Conservation (phyloP, 1,140 invertebrate species). For the Drosophila watanabei region DNA sequence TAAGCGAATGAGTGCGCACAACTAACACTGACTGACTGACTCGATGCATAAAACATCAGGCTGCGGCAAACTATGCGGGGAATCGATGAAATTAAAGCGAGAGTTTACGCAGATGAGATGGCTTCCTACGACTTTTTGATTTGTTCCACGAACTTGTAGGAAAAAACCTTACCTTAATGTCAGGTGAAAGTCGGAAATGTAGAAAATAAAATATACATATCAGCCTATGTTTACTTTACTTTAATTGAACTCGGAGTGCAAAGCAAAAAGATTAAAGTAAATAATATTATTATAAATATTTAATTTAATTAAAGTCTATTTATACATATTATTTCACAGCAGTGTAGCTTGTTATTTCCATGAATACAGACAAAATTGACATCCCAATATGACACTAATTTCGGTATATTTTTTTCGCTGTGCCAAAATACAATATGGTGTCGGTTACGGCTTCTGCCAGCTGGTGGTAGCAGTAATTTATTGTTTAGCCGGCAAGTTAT, state of each 20-base stretch:
- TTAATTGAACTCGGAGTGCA: too few relatives aligned
- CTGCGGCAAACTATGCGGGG: constrained; percentile 25
- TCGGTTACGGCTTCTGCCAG: constrained; percentile 25
- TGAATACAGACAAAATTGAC: not conserved
- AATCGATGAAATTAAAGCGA: constrained; percentile 67
- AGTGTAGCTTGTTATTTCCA: not conserved
- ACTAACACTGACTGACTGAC: constrained; percentile 42
- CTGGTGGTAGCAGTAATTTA: constrained; percentile 62
- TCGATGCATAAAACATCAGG: constrained; percentile 66
- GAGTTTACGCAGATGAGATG: constrained; percentile 41
- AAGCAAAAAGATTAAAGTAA: not conserved
- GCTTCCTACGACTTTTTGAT: not conserved
- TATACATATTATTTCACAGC: too few relatives aligned
- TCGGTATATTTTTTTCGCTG: constrained; percentile 1
- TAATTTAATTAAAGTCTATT: not conserved
- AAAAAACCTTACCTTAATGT: not conserved
- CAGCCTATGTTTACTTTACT: not conserved
- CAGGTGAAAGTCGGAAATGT: not conserved
- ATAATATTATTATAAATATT: not conserved
- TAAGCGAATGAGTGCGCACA: constrained; percentile 64
- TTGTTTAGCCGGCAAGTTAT: constrained; percentile 72
- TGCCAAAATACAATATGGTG: constrained; percentile 54
- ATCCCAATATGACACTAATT: constrained; percentile 14
- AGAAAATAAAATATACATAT: not conserved
- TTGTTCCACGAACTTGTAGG: not conserved